A percentile compares a stretch with the other conserved stretches of the same genome.
Evolutionary conservation across 2,113 vertebrate genomes (phyloP).

Genomic region (Danionella cerebrum): DNA sequence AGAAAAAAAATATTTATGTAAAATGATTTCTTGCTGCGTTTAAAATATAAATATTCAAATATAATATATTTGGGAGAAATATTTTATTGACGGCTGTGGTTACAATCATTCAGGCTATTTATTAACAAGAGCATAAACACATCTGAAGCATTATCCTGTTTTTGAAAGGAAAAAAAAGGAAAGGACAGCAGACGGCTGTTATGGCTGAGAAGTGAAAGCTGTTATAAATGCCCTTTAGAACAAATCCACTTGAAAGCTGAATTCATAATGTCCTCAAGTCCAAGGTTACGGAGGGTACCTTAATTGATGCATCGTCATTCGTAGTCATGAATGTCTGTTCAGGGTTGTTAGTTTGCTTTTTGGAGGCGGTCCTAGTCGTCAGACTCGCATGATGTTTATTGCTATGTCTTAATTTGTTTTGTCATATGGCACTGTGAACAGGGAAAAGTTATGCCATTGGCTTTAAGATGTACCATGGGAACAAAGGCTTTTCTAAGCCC

Average conservation of each 20-base stretch:
- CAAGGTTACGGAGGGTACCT: constrained; percentile 3
- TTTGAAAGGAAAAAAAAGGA: not conserved
- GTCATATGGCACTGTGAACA: not conserved
- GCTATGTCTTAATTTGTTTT: not conserved
- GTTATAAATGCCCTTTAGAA: constrained; percentile 18
- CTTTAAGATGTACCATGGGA: not conserved
- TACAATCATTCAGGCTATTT: no score
- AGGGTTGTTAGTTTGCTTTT: constrained; percentile 11
- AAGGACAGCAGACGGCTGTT: not conserved
- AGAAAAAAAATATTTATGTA: no score
- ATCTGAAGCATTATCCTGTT: not conserved
- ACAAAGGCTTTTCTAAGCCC: constrained; percentile 6
- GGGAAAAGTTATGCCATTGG: not conserved
- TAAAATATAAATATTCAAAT: no score
- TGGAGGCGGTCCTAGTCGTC: not conserved
- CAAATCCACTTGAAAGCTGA: constrained; percentile 4
- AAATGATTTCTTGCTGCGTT: no score
- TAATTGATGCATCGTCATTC: constrained; percentile 5
- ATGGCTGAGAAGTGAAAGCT: not conserved
- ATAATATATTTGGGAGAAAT: no score
- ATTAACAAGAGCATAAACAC: not conserved
- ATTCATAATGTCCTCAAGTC: constrained; percentile 3
- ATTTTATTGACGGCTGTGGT: no score
- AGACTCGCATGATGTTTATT: not conserved
- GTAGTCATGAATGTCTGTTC: not conserved